These are phyloP conservation scores for Dasyornis broadbenti DNA, from an alignment of 2,113 vertebrate species.

Conservation along the genomic window DNA sequence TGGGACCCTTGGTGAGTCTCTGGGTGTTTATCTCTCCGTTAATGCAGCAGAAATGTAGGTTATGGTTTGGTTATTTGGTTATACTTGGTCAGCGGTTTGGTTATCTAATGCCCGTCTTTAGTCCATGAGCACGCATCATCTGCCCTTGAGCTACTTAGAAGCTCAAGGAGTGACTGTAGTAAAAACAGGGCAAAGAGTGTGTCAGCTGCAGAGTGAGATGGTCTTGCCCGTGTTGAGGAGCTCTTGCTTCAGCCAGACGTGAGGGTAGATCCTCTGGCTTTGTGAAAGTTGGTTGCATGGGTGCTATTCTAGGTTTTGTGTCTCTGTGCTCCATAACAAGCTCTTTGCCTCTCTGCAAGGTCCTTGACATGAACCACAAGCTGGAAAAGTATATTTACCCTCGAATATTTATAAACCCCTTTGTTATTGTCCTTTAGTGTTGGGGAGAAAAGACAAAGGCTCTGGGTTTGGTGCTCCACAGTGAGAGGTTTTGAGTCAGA, in stretches of 20 bases:
- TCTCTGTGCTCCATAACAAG: not conserved
- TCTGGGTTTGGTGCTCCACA: not conserved
- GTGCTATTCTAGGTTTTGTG: not conserved
- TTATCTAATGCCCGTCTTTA: accelerated
- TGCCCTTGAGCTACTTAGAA: not conserved
- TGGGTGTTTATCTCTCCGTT: not conserved
- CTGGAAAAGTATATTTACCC: not conserved
- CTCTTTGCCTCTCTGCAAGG: not conserved
- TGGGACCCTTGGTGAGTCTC: not conserved
- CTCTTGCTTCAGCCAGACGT: accelerated
- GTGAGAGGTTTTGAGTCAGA: accelerated
- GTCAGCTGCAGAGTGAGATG: not conserved
- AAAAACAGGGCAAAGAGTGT: not conserved
- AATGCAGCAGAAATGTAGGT: not conserved
- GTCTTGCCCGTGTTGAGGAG: accelerated
- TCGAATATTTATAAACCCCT: accelerated
- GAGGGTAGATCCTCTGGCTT: accelerated
- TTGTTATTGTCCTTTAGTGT: not conserved
- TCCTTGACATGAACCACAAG: not conserved
- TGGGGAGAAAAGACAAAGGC: not conserved
- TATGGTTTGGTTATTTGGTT: too few species aligned
- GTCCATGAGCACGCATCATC: accelerated
- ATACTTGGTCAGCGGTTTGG: not conserved
- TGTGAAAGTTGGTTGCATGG: accelerated
- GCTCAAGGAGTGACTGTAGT: not conserved